phyloP scores from a whole-genome alignment of 2,888 invertebrate genomes.

The Limnephilus marmoratus region DNA sequence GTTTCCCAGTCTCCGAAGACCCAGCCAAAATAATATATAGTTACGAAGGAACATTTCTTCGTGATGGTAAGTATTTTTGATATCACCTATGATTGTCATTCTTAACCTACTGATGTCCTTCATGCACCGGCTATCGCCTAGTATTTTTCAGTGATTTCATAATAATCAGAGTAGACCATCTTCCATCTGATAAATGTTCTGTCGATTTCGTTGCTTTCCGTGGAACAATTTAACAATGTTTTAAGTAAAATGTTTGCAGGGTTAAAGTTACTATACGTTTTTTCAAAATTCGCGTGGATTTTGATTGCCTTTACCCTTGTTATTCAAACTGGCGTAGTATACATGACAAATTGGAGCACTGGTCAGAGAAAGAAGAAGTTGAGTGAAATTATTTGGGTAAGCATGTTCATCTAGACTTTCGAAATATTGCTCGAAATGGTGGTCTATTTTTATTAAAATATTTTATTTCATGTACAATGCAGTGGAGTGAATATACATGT shows the following conservation, averaged over 20 bases:
- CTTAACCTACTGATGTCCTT: not conserved
- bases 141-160: not conserved
- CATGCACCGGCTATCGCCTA: not conserved
- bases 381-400: constrained; percentile 49
- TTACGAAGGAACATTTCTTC: not conserved
- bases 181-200: not conserved
- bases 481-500: not conserved
- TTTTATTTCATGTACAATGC: not conserved
- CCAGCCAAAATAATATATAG: constrained; percentile 37
- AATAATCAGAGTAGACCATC: not conserved
- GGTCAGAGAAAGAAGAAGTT: not conserved
- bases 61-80: not conserved
- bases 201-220: not conserved
- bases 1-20: constrained; percentile 37
- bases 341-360: constrained; percentile 22
- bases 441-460: not conserved
- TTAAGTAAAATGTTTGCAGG: constrained; percentile 18
- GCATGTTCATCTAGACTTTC: not conserved
- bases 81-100: not conserved
- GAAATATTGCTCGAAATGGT: not conserved
- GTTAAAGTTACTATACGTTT: constrained; percentile 22
- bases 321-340: constrained; percentile 31
- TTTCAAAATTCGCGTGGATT: constrained; percentile 33
- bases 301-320: not conserved
- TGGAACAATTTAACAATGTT: not conserved